Evolutionary conservation across 2,113 vertebrate species (phyloP).

Genomic region (Merops nubicus): DNA sequence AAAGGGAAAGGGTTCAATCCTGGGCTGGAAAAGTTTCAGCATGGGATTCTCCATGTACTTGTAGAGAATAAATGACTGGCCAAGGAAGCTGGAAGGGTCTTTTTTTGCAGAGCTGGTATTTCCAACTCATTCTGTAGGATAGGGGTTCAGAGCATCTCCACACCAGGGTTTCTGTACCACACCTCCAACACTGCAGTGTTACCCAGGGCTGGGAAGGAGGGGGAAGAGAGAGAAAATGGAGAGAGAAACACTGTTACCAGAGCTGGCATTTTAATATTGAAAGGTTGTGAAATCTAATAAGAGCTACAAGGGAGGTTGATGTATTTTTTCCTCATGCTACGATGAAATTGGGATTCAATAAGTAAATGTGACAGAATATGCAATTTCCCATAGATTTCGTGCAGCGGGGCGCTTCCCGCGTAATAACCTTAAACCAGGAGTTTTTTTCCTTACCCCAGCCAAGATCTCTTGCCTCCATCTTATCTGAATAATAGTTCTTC

Average conservation of each 20-base stretch:
- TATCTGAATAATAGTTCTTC: conserved; percentile 73
- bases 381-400: conserved; percentile 79
- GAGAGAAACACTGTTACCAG: conserved; percentile 59
- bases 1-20: neutral
- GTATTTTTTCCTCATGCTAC: conserved; percentile 52
- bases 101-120: neutral
- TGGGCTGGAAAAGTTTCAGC: neutral
- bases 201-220: neutral
- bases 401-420: conserved; percentile 71
- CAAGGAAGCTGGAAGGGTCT: neutral
- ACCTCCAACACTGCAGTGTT: conserved; percentile 26
- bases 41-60: neutral
- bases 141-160: neutral
- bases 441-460: neutral
- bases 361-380: conserved; percentile 85
- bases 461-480: conserved; percentile 66
- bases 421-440: conserved; percentile 75
- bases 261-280: conserved; percentile 82
- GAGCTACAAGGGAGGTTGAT: conserved; percentile 73
- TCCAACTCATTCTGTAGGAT: neutral
- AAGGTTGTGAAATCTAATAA: conserved; percentile 83
- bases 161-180: neutral
- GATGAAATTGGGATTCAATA: conserved; percentile 79
- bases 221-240: conserved; percentile 55
- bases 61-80: neutral